Percentiles rank a stretch among this genome's conserved stretches.
These are phyloP conservation scores for Nyleta sp. DNA, from an alignment of 2,888 invertebrate species.

Conservation along the genomic window DNA sequence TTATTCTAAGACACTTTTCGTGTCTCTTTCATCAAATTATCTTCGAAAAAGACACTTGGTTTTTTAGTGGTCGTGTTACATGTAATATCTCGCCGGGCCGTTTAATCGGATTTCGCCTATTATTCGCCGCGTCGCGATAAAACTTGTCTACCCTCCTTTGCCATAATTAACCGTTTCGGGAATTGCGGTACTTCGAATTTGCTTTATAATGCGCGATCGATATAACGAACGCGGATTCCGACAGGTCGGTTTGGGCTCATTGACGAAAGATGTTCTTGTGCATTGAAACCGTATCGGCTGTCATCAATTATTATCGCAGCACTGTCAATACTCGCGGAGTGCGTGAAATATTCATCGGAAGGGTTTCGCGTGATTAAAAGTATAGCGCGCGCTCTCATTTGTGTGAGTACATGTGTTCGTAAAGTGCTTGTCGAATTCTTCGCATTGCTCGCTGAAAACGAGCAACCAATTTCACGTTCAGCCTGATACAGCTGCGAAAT, in stretches of 20 bases:
- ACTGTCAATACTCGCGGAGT: conserved; percentile 14
- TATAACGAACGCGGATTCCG: conserved; percentile 2
- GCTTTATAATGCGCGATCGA: conserved; percentile 5
- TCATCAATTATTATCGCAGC: conserved; percentile 23
- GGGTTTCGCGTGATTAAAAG: conserved; percentile 27
- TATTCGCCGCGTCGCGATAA: neutral
- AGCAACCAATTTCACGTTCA: conserved; percentile 19
- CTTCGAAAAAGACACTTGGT: too few species aligned
- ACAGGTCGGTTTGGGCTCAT: conserved; percentile 4
- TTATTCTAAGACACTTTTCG: too few species aligned
- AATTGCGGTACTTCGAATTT: conserved; percentile 15
- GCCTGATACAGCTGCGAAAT: conserved; percentile 11
- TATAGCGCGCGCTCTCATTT: conserved; percentile 4
- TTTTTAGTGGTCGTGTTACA: neutral
- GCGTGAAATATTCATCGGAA: conserved; percentile 22
- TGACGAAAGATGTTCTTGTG: conserved; percentile 13
- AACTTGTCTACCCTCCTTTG: neutral
- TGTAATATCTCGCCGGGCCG: neutral
- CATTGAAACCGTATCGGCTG: neutral
- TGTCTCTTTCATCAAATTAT: too few species aligned
- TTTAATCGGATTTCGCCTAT: neutral
- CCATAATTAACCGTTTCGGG: conserved; percentile 9
- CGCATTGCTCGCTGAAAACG: conserved; percentile 7
- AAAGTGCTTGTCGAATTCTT: conserved; percentile 24
- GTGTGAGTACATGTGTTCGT: conserved; percentile 3